phyloP scores from a whole-genome alignment of 2,888 invertebrate species.

The Doris montereyensis region DNA sequence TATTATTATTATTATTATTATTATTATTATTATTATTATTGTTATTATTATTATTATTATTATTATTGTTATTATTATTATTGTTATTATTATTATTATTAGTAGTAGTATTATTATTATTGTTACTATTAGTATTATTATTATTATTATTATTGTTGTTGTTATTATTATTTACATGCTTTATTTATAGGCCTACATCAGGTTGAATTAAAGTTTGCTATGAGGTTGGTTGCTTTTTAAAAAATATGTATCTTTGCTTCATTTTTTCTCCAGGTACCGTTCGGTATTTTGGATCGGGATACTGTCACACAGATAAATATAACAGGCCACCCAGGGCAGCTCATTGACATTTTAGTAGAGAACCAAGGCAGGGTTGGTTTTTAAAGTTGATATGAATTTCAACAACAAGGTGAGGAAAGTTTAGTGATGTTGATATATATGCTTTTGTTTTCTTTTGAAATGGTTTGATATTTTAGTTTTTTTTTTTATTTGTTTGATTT shows the following conservation, averaged over 20 bases:
- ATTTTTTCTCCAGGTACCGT: slow-evolving; percentile 50
- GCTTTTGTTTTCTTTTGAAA: too few relatives aligned
- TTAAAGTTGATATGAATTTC: slow-evolving; percentile 63
- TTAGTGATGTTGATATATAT: too few relatives aligned
- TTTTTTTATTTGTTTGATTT: too few relatives aligned
- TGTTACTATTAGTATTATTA: too few relatives aligned
- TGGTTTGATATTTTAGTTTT: too few relatives aligned
- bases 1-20: too few relatives aligned
- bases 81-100: neutral
- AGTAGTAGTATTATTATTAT: too few relatives aligned
- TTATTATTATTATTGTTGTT: neutral
- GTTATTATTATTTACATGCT: neutral
- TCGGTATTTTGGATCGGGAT: slow-evolving; percentile 64
- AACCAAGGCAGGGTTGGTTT: slow-evolving; percentile 75
- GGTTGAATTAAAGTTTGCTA: neutral
- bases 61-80: neutral
- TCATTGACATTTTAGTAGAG: slow-evolving; percentile 75
- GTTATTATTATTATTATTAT: too few relatives aligned
- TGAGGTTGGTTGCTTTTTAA: neutral
- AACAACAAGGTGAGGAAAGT: slow-evolving; percentile 69
- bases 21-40: too few relatives aligned
- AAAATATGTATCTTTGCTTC: neutral
- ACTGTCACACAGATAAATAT: slow-evolving; percentile 53
- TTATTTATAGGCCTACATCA: neutral
- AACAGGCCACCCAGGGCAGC: slow-evolving; percentile 54